A percentile compares a stretch with the other conserved stretches of the same genome.
Conservation (phyloP, 2,113 vertebrate genomes). For the Pongo abelii region DNA sequence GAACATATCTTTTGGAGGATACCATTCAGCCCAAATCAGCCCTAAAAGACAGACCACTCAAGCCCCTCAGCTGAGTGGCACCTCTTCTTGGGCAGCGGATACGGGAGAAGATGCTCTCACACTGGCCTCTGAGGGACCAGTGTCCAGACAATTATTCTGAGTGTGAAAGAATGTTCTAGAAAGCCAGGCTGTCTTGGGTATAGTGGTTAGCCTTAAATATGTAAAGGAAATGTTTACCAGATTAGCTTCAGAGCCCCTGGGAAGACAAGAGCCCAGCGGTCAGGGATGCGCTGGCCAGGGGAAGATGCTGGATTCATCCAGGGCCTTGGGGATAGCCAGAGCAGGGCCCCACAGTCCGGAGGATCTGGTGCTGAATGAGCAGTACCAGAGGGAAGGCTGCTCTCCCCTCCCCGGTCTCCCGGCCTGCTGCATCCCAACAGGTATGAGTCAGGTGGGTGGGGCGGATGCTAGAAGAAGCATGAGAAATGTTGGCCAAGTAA, state of each 20-base stretch:
- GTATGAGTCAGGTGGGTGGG: not conserved
- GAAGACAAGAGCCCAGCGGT: fast-evolving
- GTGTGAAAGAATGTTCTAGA: not conserved
- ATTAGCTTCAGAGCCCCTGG: not conserved
- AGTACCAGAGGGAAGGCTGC: fast-evolving
- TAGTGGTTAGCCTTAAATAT: not conserved
- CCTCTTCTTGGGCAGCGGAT: fast-evolving
- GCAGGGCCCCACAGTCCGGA: too few species aligned
- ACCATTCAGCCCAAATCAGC: not conserved
- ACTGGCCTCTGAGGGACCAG: not conserved
- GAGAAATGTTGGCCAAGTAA: not conserved
- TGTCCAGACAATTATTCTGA: not conserved
- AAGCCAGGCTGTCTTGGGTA: not conserved
- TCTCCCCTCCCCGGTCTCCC: not conserved
- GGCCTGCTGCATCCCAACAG: not conserved
- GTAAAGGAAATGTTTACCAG: not conserved
- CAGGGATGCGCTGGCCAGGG: not conserved
- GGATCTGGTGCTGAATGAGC: too few species aligned
- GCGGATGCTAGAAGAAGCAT: fast-evolving
- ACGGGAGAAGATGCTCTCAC: not conserved
- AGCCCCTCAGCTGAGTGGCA: not conserved
- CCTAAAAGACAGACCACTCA: not conserved
- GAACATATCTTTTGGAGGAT: not conserved
- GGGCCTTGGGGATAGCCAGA: too few species aligned
- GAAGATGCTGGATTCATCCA: too few species aligned